These are phyloP conservation scores for Drosophila repletoides DNA, from an alignment of 1,140 invertebrate genomes.

Conservation along the genomic window DNA sequence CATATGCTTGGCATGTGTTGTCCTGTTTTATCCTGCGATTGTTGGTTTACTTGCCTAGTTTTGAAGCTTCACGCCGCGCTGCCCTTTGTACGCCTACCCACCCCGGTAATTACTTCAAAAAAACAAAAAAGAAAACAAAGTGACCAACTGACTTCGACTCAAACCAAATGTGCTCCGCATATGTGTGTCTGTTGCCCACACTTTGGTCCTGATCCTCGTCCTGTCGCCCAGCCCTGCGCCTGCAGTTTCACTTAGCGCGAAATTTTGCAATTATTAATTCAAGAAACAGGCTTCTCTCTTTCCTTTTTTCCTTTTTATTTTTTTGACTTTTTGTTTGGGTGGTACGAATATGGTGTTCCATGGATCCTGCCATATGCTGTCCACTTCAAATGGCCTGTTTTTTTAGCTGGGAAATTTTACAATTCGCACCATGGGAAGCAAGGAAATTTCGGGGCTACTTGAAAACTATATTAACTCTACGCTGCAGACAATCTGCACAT, in stretches of 20 bases:
- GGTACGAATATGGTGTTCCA: background rate
- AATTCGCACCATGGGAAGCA: too few relatives aligned
- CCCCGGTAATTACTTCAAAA: conserved; percentile 35
- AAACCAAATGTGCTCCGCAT: conserved; percentile 52
- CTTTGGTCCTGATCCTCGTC: background rate
- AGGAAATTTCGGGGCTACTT: too few relatives aligned
- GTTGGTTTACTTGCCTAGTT: conserved; percentile 8
- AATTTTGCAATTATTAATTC: conserved; percentile 76
- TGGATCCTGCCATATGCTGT: conserved; percentile 5
- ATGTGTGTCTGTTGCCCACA: conserved; percentile 26
- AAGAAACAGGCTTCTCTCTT: conserved; percentile 51
- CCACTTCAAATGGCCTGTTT: conserved; percentile 11
- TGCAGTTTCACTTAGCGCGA: conserved; percentile 53
- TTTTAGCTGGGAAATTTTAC: conserved; percentile 46
- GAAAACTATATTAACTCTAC: too few relatives aligned
- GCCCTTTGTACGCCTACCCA: conserved; percentile 43
- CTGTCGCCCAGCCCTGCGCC: background rate
- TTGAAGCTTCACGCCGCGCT: conserved; percentile 58
- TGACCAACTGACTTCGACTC: conserved; percentile 61
- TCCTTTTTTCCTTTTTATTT: too few relatives aligned
- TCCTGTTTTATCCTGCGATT: conserved; percentile 23
- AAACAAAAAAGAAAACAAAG: too few relatives aligned
- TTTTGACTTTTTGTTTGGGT: conserved; percentile 16
- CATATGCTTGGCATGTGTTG: conserved; percentile 54
- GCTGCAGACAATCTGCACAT: too few relatives aligned